These are phyloP conservation scores for Oenanthe melanoleuca DNA, from an alignment of 2,113 vertebrate species.

Conservation along the genomic window DNA sequence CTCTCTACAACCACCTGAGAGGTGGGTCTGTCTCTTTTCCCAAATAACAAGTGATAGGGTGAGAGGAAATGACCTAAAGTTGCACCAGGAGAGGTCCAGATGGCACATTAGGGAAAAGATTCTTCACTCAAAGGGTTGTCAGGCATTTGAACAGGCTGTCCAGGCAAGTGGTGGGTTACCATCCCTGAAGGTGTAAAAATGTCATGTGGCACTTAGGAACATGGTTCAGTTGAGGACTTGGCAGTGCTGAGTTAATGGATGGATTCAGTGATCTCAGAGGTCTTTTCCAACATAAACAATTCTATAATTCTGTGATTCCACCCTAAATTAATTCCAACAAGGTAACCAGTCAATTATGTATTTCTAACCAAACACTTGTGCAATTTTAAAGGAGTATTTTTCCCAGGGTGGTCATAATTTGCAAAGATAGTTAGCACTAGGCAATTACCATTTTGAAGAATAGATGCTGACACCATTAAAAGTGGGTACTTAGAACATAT, in stretches of 20 bases:
- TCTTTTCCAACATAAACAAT: neutral
- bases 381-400: constrained; percentile 48
- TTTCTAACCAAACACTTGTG: constrained; percentile 64
- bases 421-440: constrained; percentile 60
- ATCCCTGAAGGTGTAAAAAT: neutral
- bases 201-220: neutral
- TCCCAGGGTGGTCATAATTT: constrained; percentile 55
- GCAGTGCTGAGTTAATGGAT: neutral
- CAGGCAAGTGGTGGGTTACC: neutral
- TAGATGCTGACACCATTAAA: constrained; percentile 61
- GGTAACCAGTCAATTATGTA: constrained; percentile 58
- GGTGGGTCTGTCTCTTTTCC: accelerated
- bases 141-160: neutral
- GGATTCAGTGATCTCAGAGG: neutral
- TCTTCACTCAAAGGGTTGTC: neutral
- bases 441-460: constrained; percentile 66
- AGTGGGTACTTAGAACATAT: constrained; percentile 61
- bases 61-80: neutral
- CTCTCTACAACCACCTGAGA: neutral
- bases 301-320: neutral
- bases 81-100: neutral
- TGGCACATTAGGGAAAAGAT: neutral
- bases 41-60: neutral
- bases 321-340: constrained; percentile 51
- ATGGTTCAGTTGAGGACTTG: neutral